Conservation (phyloP, 2,113 vertebrate species). For the Abramis brama region DNA sequence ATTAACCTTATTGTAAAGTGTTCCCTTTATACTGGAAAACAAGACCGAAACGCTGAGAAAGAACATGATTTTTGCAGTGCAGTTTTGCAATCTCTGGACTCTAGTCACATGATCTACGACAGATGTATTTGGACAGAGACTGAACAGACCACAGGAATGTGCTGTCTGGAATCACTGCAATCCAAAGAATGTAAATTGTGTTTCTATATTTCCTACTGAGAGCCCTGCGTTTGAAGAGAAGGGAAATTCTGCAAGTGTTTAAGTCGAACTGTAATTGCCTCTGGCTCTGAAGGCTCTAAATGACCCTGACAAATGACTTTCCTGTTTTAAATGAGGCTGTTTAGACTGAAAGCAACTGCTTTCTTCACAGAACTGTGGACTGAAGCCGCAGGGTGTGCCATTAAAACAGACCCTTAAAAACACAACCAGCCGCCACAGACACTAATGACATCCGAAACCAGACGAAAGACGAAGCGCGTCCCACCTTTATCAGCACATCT, state of each 20-base stretch:
- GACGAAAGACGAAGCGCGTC: not conserved
- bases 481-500: not conserved
- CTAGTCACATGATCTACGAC: slow-evolving; percentile 62
- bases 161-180: slow-evolving; percentile 70
- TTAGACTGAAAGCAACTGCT: not conserved
- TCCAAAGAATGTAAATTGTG: slow-evolving; percentile 70
- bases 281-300: slow-evolving; percentile 13
- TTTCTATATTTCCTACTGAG: slow-evolving; percentile 60
- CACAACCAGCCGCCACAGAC: not conserved
- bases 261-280: not conserved
- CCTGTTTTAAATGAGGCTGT: slow-evolving; percentile 9
- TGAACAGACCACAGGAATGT: slow-evolving; percentile 72
- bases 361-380: not conserved
- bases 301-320: slow-evolving; percentile 34
- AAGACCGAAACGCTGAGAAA: too few species aligned
- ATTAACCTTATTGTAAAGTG: too few species aligned
- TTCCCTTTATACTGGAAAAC: too few species aligned
- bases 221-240: slow-evolving; percentile 34
- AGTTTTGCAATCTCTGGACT: slow-evolving; percentile 16
- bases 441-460: slow-evolving; percentile 35
- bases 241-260: slow-evolving; percentile 46
- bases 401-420: slow-evolving; percentile 19
- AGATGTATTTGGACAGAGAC: slow-evolving; percentile 61
- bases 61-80: too few species aligned
- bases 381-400: slow-evolving; percentile 19